Evolutionary conservation across 1,140 invertebrate genomes (phyloP).

Genomic region (Drosophila yakuba): DNA sequence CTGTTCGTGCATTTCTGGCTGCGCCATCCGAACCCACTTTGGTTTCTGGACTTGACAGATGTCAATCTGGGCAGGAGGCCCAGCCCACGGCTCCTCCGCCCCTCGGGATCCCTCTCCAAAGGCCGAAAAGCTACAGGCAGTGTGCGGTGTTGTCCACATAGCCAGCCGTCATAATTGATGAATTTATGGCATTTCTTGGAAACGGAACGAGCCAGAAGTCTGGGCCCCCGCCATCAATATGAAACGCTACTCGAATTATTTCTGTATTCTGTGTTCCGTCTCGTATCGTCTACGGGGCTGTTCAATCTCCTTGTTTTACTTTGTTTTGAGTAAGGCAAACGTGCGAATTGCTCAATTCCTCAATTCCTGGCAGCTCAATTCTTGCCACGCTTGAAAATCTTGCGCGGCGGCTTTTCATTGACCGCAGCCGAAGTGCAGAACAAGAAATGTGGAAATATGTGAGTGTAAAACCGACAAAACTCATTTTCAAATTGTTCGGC

Average conservation of each 20-base stretch:
- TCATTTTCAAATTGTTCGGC: slow-evolving; percentile 80
- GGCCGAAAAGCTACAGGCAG: not conserved
- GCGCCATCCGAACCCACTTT: not conserved
- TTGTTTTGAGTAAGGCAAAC: slow-evolving; percentile 72
- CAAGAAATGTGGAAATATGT: slow-evolving; percentile 60
- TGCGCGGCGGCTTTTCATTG: slow-evolving; percentile 70
- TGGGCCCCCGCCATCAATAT: slow-evolving; percentile 38
- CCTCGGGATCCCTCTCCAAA: not conserved
- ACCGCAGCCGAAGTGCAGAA: slow-evolving; percentile 66
- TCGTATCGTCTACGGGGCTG: slow-evolving; percentile 41
- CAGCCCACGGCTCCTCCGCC: slow-evolving; percentile 18
- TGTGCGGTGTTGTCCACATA: slow-evolving; percentile 58
- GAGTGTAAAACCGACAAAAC: slow-evolving; percentile 77
- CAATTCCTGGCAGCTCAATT: slow-evolving; percentile 42
- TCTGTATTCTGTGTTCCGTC: slow-evolving; percentile 35
- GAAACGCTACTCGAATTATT: slow-evolving; percentile 56
- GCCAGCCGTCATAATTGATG: slow-evolving; percentile 78
- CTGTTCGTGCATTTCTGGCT: slow-evolving; percentile 17
- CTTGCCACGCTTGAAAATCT: slow-evolving; percentile 47
- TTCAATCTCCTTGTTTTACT: slow-evolving; percentile 73
- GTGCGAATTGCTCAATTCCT: slow-evolving; percentile 80
- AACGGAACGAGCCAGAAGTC: slow-evolving; percentile 35
- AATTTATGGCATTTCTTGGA: slow-evolving; percentile 79
- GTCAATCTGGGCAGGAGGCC: slow-evolving; percentile 50
- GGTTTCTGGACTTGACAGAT: slow-evolving; percentile 54